A percentile compares a stretch with the other conserved stretches of the same genome.
phyloP scores from a whole-genome alignment of 2,888 invertebrate genomes.

The Apotomis turbidana region DNA sequence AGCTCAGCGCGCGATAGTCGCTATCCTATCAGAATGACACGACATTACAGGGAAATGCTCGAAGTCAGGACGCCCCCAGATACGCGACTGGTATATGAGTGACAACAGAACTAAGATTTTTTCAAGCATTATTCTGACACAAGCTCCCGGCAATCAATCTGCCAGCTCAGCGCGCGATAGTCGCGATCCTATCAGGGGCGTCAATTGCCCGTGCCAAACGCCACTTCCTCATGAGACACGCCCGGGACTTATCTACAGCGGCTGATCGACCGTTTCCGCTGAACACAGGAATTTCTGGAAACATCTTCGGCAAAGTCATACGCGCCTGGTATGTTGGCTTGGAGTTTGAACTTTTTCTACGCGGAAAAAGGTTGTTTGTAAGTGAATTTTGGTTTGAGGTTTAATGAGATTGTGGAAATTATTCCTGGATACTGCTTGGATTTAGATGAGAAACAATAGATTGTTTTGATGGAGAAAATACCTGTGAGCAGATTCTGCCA shows the following conservation, averaged over 20 bases:
- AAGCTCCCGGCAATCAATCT: conserved; percentile 61
- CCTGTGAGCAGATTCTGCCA: background rate
- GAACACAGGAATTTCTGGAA: conserved; percentile 44
- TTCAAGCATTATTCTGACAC: no score
- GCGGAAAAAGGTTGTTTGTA: background rate
- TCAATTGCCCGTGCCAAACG: conserved; percentile 85
- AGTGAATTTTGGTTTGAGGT: background rate
- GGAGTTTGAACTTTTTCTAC: background rate
- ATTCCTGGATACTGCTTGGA: conserved; percentile 6
- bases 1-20: conserved; percentile 80
- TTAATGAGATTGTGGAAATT: background rate
- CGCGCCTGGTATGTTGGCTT: background rate
- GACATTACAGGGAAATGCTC: no score
- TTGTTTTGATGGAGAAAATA: background rate
- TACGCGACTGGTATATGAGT: no score
- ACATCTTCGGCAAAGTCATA: background rate
- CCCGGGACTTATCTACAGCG: conserved; percentile 50
- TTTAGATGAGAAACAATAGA: conserved; percentile 4
- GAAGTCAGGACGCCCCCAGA: no score
- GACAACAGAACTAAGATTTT: no score
- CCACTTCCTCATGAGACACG: conserved; percentile 65
- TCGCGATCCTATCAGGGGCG: conserved; percentile 82
- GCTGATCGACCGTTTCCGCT: conserved; percentile 80
- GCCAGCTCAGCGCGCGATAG: conserved; percentile 81
- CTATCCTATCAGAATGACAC: conserved; percentile 76